phyloP scores from a whole-genome alignment of 2,113 vertebrate species.

The Eclectus roratus region DNA sequence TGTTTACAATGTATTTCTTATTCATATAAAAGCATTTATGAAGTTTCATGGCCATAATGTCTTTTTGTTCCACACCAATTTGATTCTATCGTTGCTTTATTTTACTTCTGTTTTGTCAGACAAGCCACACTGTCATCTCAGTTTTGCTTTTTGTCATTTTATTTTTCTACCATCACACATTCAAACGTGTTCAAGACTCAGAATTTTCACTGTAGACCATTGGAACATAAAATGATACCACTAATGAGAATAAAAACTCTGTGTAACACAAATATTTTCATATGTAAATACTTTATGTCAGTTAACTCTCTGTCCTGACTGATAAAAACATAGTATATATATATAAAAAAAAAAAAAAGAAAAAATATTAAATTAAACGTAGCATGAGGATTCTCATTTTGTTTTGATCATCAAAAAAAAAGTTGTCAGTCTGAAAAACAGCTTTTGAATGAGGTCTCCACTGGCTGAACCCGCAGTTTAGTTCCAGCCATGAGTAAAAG shows the following conservation, averaged over 20 bases:
- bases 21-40: not conserved
- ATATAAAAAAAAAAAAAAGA: not conserved
- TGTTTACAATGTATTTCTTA: not conserved
- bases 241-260: not conserved
- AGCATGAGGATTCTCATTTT: not conserved
- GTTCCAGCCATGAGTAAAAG: not conserved
- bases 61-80: not conserved
- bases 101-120: not conserved
- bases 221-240: not conserved
- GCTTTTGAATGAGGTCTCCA: not conserved
- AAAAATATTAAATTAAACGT: not conserved
- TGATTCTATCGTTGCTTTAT: not conserved
- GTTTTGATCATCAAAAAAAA: not conserved
- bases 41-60: not conserved
- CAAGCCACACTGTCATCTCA: not conserved
- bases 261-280: not conserved
- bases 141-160: not conserved
- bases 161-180: not conserved
- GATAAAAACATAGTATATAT: not conserved
- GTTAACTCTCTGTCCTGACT: not conserved
- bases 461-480: not conserved
- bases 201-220: not conserved
- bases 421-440: not conserved
- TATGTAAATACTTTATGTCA: not conserved
- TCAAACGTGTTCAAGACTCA: not conserved